phyloP scores from a whole-genome alignment of 2,113 vertebrate genomes.

The Pitta sordida region DNA sequence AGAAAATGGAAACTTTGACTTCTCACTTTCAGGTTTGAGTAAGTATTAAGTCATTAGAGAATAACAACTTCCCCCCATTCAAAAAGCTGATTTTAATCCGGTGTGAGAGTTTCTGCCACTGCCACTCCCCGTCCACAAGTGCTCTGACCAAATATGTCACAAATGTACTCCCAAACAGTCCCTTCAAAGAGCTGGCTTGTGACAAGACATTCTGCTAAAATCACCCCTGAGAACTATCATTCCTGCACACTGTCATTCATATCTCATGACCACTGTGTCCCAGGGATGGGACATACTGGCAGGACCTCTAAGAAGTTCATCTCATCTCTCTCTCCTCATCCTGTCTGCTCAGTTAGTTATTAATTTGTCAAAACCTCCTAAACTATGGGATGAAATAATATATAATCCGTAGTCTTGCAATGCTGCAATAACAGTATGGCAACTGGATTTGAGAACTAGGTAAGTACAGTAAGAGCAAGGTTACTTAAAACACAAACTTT shows the following conservation, averaged over 20 bases:
- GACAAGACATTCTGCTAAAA: neutral
- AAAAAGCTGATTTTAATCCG: neutral
- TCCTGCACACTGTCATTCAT: neutral
- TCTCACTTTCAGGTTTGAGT: neutral
- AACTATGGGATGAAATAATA: neutral
- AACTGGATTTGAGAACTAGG: neutral
- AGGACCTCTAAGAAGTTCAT: neutral
- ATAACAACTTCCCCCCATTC: neutral
- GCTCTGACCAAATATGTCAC: neutral
- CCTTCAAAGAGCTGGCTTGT: neutral
- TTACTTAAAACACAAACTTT: neutral
- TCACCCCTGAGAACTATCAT: neutral
- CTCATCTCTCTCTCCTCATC: neutral
- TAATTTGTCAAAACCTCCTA: neutral
- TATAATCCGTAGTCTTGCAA: neutral
- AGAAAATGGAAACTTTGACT: neutral
- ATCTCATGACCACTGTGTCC: neutral
- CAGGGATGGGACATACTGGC: neutral
- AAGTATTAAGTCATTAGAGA: neutral
- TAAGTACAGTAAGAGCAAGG: neutral
- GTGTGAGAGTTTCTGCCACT: neutral
- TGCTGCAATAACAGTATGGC: neutral
- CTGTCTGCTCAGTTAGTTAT: neutral
- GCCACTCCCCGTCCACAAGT: fast-evolving
- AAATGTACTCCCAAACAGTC: neutral